These are phyloP conservation scores for Ariopsis seemanni DNA, from an alignment of 2,113 vertebrate species.

Conservation along the genomic window DNA sequence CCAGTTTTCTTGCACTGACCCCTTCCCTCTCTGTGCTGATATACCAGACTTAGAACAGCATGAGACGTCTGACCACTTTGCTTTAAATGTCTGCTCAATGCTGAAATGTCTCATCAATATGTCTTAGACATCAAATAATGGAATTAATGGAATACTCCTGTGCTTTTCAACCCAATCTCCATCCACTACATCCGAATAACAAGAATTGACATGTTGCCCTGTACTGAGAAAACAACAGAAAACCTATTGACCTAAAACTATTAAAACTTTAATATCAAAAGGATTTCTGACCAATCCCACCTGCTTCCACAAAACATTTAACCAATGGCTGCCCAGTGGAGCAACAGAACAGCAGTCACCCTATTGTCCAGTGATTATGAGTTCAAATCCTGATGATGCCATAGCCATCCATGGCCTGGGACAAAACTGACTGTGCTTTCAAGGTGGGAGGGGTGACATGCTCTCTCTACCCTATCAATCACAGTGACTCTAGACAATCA, in stretches of 20 bases:
- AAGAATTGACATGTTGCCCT: not conserved
- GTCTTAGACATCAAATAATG: not conserved
- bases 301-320: not conserved
- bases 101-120: not conserved
- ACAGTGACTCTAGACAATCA: not conserved
- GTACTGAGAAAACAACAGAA: not conserved
- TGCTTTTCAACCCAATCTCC: not conserved
- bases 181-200: not conserved
- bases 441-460: not conserved
- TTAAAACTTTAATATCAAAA: not conserved
- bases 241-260: not conserved
- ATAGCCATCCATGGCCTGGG: not conserved
- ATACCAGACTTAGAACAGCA: not conserved
- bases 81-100: slow-evolving; percentile 4
- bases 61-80: not conserved
- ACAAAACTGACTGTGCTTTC: not conserved
- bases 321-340: not conserved
- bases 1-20: not conserved
- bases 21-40: not conserved
- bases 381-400: not conserved
- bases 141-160: not conserved
- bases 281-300: not conserved
- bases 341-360: not conserved
- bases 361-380: not conserved
- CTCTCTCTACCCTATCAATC: not conserved